Percentiles rank a stretch among this genome's conserved stretches.
phyloP scores from a whole-genome alignment of 2,113 vertebrate species.

The Platysternon megacephalum region DNA sequence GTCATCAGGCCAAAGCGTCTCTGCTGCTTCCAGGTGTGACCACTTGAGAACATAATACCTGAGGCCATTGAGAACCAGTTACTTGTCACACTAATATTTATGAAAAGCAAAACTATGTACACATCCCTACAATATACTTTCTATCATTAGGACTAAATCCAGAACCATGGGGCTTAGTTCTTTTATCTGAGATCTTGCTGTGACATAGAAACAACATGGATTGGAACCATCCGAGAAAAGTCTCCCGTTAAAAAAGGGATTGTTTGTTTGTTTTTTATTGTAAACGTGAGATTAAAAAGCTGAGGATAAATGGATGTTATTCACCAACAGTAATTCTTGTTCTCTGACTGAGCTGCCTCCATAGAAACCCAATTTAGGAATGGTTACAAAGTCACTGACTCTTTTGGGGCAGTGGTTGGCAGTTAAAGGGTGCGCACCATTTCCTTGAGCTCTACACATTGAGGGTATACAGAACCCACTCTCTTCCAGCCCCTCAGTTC shows the following conservation, averaged over 20 bases:
- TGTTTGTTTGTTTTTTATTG: too few relatives aligned
- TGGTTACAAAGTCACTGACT: too few relatives aligned
- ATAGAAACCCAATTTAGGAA: too few relatives aligned
- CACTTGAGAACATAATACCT: slow-evolving; percentile 72
- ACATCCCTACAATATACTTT: not conserved
- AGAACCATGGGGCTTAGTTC: not conserved
- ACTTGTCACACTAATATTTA: not conserved
- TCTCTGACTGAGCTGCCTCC: too few relatives aligned
- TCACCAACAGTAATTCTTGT: too few relatives aligned
- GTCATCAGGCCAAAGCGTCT: slow-evolving; percentile 68
- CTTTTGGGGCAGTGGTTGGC: too few relatives aligned
- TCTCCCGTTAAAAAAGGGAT: not conserved
- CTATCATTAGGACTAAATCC: not conserved
- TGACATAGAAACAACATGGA: not conserved
- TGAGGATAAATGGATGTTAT: too few relatives aligned
- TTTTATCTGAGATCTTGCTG: not conserved
- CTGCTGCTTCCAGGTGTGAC: slow-evolving; percentile 66
- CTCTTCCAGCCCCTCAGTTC: too few relatives aligned
- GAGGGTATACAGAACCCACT: too few relatives aligned
- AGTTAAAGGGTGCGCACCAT: too few relatives aligned
- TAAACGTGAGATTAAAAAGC: too few relatives aligned
- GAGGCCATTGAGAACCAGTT: not conserved
- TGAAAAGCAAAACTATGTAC: not conserved
- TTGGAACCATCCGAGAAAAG: not conserved
- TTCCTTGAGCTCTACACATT: too few relatives aligned